phyloP scores from a whole-genome alignment of 2,888 invertebrate species.

The Caenorhabditis virilis region DNA sequence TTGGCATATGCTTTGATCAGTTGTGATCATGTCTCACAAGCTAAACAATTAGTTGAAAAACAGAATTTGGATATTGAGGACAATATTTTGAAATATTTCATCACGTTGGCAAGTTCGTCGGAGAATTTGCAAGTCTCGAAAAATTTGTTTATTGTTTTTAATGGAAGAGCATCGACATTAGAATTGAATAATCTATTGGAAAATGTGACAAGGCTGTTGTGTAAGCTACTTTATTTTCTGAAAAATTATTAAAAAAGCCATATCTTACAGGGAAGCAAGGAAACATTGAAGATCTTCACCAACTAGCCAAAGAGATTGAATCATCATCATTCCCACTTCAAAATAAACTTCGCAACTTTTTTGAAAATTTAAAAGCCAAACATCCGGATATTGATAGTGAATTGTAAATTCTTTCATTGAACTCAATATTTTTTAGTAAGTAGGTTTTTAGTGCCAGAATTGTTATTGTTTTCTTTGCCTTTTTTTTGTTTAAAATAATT shows the following conservation, averaged over 20 bases:
- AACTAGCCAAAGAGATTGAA: slow-evolving; percentile 20
- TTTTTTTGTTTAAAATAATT: slow-evolving; percentile 13
- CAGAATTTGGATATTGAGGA: slow-evolving; percentile 24
- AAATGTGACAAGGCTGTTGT: slow-evolving; percentile 15
- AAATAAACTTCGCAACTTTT: slow-evolving; percentile 25
- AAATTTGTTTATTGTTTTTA: slow-evolving; percentile 34
- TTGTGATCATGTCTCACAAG: slow-evolving; percentile 11
- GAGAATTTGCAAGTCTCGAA: slow-evolving; percentile 12
- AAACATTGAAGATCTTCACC: slow-evolving; percentile 19
- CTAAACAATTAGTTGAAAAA: slow-evolving; percentile 21
- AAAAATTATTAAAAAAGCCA: background rate
- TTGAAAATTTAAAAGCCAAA: slow-evolving; percentile 21
- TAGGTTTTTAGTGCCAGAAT: background rate
- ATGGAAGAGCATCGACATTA: slow-evolving; percentile 32
- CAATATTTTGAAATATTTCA: slow-evolving; percentile 23
- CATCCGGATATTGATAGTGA: slow-evolving; percentile 16
- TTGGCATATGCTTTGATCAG: slow-evolving; percentile 32
- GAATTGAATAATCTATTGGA: slow-evolving; percentile 30
- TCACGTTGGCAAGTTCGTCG: slow-evolving; percentile 16
- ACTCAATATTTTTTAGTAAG: too few species aligned
- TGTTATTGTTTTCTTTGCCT: slow-evolving; percentile 11
- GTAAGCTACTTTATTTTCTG: slow-evolving; percentile 14
- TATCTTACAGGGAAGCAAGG: slow-evolving; percentile 19
- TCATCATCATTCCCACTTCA: slow-evolving; percentile 30
- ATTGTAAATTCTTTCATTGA: too few species aligned